A percentile compares a stretch with the other conserved stretches of the same genome.
phyloP scores from a whole-genome alignment of 2,888 invertebrate species.

The Arge pagana region DNA sequence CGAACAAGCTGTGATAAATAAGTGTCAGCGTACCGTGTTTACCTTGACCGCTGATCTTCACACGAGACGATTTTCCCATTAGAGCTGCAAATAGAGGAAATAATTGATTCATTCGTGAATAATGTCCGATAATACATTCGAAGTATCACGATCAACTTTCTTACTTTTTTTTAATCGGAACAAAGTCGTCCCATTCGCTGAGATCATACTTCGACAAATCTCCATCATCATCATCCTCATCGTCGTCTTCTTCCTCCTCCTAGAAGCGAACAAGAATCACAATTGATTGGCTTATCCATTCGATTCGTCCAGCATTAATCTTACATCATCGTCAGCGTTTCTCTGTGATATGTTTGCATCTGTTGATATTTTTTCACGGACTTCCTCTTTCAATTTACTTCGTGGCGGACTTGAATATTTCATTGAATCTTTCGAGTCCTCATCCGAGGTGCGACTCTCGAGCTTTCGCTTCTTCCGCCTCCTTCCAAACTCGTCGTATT shows the following conservation, averaged over 20 bases:
- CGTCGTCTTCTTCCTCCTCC: slow-evolving; percentile 61
- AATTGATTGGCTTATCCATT: no score
- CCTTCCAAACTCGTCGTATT: slow-evolving; percentile 90
- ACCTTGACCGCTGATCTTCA: slow-evolving; percentile 49
- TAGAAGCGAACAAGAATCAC: slow-evolving; percentile 22
- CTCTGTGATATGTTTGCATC: slow-evolving; percentile 35
- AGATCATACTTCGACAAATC: slow-evolving; percentile 65
- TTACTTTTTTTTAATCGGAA: slow-evolving; percentile 51
- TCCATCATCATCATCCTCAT: slow-evolving; percentile 62
- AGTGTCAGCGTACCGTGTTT: slow-evolving; percentile 32
- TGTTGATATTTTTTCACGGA: slow-evolving; percentile 38
- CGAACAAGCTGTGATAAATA: slow-evolving; percentile 14
- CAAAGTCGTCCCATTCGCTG: slow-evolving; percentile 62
- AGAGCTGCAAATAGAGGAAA: slow-evolving; percentile 40
- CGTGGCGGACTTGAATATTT: slow-evolving; percentile 46
- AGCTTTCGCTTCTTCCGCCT: slow-evolving; percentile 66
- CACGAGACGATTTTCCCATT: slow-evolving; percentile 45
- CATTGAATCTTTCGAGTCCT: slow-evolving; percentile 50
- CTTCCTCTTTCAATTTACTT: slow-evolving; percentile 31
- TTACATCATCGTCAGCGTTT: slow-evolving; percentile 41
- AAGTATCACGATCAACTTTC: no score
- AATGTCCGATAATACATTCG: no score
- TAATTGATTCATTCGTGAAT: no score
- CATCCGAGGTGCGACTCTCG: slow-evolving; percentile 58
- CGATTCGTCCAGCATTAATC: no score